Base-by-base conservation (phyloP, 37 sponge, comb jelly and placozoan genomes). In the Crambe crambe region DNA sequence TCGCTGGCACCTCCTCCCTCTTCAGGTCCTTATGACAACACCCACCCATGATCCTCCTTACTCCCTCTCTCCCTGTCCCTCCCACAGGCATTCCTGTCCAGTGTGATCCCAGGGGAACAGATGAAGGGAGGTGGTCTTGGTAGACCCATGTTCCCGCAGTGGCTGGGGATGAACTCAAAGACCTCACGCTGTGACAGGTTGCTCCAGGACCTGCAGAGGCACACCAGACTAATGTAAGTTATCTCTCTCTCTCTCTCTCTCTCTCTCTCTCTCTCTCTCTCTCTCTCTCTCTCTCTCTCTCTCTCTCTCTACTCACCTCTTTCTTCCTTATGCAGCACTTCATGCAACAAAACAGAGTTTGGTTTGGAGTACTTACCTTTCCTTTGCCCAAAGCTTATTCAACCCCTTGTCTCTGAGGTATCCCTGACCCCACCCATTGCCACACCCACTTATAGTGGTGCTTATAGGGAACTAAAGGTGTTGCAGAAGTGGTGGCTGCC, bases 151-250 rank as follows among this genome's bases (percentile, higher is more conserved):
- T 98, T 98, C 86, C 99, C 99, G 3, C 84, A 77, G 68, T 94
- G 95, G 90, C 82, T 98, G 21, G 99, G 99, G 37, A 87, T 83
- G 41, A 84, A 91, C 81, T 96, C 97, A 32, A 96, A 94, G 83
- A 71, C 82, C 15, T 75, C 47, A 58, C 82, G 71, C 41, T 57
- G 30, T 21, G 74, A 81, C 59, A 51, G 90, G n/a, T 25, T 86
- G 8, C 81, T 97, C 36, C 86, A 85, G 51, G 92, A 97, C 51
- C 77, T 97, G 17, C 70, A 73, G 21, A 54, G 75, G 40, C 97
- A 97, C 82, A 86, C 87, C n/a, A 66, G 85, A 62, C 66, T 92
- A 25, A 68, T 34, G 90, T 92, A 18, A 73, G 74, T 42, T 18
- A 42, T 62, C n/a, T n/a, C n/a, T n/a, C n/a, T n/a, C n/a, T n/a